These are phyloP conservation scores for Empis stercorea DNA, from an alignment of 2,888 invertebrate genomes.

Conservation along the genomic window DNA sequence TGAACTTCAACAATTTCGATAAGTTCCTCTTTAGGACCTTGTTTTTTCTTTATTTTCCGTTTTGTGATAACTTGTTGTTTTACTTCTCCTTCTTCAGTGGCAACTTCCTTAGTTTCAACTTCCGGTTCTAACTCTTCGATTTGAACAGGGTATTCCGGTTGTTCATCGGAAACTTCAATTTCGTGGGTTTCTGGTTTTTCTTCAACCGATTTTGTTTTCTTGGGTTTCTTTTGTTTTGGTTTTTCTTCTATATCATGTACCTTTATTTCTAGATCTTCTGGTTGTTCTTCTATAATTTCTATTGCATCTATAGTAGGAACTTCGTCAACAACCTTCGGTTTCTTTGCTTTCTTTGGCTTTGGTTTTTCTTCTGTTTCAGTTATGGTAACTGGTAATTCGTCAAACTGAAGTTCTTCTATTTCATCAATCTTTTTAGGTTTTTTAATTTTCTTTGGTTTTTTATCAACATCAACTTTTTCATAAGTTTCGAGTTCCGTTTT, in stretches of 20 bases:
- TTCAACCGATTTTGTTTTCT: constrained; percentile 1
- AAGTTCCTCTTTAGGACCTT: constrained; percentile 34
- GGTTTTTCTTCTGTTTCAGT: constrained; percentile 14
- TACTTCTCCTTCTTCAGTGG: constrained; percentile 21
- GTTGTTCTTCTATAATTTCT: constrained; percentile 23
- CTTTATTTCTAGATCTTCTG: constrained; percentile 14
- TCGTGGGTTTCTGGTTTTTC: constrained; percentile 6
- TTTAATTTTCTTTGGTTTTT: constrained; percentile 22
- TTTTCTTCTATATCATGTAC: constrained; percentile 8
- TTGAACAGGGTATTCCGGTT: constrained; percentile 21
- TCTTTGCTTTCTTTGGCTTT: constrained; percentile 13
- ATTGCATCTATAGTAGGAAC: constrained; percentile 23
- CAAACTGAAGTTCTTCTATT: constrained; percentile 13
- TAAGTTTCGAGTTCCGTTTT: constrained; percentile 35
- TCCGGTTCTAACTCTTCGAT: constrained; percentile 26
- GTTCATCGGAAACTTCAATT: constrained; percentile 14
- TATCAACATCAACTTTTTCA: constrained; percentile 32
- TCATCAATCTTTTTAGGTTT: constrained; percentile 3
- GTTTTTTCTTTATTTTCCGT: constrained; percentile 32
- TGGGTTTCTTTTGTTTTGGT: constrained; percentile 11
- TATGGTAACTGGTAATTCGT: constrained; percentile 20
- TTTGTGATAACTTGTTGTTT: constrained; percentile 28
- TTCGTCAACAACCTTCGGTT: constrained; percentile 18
- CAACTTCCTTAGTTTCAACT: constrained; percentile 26
- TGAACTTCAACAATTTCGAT: constrained; percentile 34